Evolutionary conservation across 30 jellyfish, hydroid and myxozoan genomes (phyloP).

Genomic region (Rhopilema esculentum): DNA sequence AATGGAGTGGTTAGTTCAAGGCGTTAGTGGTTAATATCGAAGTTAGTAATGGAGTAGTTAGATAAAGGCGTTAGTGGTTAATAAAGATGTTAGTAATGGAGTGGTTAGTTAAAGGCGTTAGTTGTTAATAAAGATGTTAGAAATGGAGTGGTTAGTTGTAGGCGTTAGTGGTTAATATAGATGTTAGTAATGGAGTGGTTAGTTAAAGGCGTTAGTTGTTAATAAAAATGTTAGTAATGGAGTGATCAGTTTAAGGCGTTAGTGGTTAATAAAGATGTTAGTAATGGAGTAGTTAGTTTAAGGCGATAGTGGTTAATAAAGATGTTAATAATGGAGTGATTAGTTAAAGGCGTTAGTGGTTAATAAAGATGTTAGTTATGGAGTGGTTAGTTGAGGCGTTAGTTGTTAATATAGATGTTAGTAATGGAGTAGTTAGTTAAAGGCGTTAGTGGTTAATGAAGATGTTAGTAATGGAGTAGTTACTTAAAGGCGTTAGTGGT

Average conservation of each 20-base stretch:
- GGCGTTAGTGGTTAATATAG: background rate
- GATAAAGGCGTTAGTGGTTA: background rate
- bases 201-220: background rate
- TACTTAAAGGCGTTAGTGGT: slow-evolving; percentile 11
- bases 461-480: background rate
- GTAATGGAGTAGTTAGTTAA: no score
- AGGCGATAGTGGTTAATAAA: background rate
- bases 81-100: background rate
- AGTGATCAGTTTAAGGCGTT: background rate
- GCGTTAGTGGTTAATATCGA: background rate
- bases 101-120: background rate
- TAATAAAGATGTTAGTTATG: background rate
- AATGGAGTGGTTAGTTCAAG: background rate
- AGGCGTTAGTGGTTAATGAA: slow-evolving; percentile 2
- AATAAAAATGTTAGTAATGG: no score
- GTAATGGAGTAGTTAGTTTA: background rate
- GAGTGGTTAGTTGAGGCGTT: slow-evolving; percentile 2
- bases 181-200: background rate
- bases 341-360: background rate
- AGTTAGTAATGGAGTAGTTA: background rate
- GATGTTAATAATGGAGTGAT: background rate
- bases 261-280: background rate
- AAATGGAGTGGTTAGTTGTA: background rate
- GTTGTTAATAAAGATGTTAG: background rate
- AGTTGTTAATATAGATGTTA: background rate